Conservation (phyloP, 1,140 invertebrate genomes). For the Aphidius ervi region DNA sequence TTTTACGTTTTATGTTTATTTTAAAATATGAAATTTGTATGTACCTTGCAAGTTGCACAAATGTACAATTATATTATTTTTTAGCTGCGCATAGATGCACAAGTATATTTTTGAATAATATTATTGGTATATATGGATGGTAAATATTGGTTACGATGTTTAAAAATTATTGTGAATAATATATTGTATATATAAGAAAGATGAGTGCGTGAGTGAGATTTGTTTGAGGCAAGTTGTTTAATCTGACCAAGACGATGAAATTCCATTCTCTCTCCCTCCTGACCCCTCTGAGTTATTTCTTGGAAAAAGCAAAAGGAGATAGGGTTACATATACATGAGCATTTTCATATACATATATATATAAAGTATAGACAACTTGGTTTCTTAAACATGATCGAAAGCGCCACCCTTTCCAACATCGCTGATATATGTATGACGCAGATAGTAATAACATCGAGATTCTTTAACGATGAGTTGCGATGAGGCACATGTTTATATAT, state of each 20-base stretch:
- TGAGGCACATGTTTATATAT: conserved; percentile 12
- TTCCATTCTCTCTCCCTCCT: conserved; percentile 2
- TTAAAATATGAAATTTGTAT: too few relatives aligned
- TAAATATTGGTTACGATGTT: too few relatives aligned
- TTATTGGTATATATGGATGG: too few relatives aligned
- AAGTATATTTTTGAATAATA: too few relatives aligned
- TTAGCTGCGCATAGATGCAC: too few relatives aligned
- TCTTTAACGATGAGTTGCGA: conserved; percentile 35
- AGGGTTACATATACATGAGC: conserved; percentile 12
- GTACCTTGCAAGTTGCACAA: too few relatives aligned
- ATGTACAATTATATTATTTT: too few relatives aligned
- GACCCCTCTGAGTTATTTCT: conserved; percentile 10
- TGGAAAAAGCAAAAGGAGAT: conserved; percentile 20
- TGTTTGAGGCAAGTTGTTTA: conserved; percentile 4
- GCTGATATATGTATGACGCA: conserved; percentile 20
- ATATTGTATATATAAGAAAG: too few relatives aligned
- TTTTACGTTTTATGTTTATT: too few relatives aligned
- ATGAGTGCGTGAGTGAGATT: conserved; percentile 1
- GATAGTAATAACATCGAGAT: conserved; percentile 31
- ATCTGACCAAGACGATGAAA: conserved; percentile 1
- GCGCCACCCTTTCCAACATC: conserved; percentile 26
- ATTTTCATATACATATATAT: conserved; percentile 11
- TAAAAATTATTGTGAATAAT: too few relatives aligned
- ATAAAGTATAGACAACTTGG: conserved; percentile 13
- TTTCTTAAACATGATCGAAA: conserved; percentile 23